Conservation (phyloP, 2,113 vertebrate species). For the Zosterops lateralis region DNA sequence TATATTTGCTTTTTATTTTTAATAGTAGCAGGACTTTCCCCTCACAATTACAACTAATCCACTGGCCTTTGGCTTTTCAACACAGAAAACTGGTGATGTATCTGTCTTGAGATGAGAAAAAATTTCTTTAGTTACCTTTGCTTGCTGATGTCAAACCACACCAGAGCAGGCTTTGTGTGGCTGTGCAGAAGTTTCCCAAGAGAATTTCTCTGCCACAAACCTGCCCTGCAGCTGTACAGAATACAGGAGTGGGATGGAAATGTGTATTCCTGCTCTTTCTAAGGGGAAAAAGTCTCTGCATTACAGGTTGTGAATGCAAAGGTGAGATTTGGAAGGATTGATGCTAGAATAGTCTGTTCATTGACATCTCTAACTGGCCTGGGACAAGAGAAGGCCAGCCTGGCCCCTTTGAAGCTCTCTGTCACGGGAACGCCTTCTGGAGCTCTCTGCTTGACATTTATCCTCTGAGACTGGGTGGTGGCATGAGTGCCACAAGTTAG, state of each 20-base stretch:
- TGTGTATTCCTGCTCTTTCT: accelerated
- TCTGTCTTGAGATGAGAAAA: background rate
- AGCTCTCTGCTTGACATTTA: background rate
- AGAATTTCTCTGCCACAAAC: background rate
- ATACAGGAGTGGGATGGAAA: background rate
- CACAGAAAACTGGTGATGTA: background rate
- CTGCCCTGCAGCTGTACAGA: background rate
- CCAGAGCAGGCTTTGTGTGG: background rate
- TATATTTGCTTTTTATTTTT: background rate
- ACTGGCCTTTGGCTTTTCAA: background rate
- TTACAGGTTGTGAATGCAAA: background rate
- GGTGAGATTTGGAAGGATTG: background rate
- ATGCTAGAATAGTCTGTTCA: background rate
- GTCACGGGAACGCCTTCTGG: background rate
- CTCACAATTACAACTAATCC: background rate
- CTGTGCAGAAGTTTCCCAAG: background rate
- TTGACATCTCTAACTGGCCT: background rate
- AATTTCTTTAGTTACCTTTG: background rate
- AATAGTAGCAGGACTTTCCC: background rate
- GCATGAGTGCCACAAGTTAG: slow-evolving; percentile 12
- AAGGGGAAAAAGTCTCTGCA: background rate
- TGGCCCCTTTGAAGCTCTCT: background rate
- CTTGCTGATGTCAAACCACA: background rate
- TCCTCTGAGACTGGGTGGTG: background rate
- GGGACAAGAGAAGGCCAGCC: background rate